Evolutionary conservation across 2,797 vertebrate genomes (phyloP).

Genomic region (Cephalopachus bancanus): DNA sequence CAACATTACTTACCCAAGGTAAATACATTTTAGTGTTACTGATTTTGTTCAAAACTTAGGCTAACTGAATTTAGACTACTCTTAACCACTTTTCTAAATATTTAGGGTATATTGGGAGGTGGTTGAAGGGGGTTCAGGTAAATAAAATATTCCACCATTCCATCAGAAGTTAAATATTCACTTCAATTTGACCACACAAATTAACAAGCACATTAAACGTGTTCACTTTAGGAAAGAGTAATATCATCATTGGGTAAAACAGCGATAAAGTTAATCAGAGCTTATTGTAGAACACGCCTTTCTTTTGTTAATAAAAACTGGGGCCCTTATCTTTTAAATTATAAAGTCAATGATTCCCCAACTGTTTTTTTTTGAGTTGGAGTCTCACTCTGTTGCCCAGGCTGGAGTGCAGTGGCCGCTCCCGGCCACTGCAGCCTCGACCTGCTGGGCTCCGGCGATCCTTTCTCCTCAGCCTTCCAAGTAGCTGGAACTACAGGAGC

Average conservation of each 20-base stretch:
- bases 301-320: conserved; percentile 43
- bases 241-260: conserved; percentile 30
- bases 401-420: too few species aligned
- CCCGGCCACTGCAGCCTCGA: too few species aligned
- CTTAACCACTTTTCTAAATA: background rate
- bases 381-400: too few species aligned
- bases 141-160: conserved; percentile 51
- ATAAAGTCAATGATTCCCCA: background rate
- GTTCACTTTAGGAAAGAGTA: conserved; percentile 58
- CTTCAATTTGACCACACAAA: conserved; percentile 25
- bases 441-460: too few species aligned
- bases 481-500: too few species aligned
- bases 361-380: background rate
- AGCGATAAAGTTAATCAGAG: background rate
- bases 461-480: too few species aligned
- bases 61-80: background rate
- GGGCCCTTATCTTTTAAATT: background rate
- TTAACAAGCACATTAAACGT: conserved; percentile 61
- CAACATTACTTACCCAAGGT: background rate
- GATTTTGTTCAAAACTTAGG: background rate
- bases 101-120: background rate
- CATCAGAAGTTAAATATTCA: conserved; percentile 58
- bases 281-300: conserved; percentile 25
- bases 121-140: background rate
- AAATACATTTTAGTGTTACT: background rate